Conservation (phyloP, 92 coral and sea anemone species). For the Blastomussa wellsi region DNA sequence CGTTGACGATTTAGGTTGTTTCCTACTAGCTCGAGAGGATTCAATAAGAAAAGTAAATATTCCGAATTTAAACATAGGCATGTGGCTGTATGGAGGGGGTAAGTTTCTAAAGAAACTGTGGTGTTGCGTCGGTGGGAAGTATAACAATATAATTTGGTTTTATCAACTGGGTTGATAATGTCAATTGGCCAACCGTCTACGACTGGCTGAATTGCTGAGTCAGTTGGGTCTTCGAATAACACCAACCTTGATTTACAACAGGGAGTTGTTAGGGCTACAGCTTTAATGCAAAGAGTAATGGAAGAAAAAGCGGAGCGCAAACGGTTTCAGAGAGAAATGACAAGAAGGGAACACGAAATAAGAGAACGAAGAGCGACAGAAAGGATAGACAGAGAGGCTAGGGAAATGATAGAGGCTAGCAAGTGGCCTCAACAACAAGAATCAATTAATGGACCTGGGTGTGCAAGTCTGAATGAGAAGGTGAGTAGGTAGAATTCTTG, state of each 20-base stretch:
- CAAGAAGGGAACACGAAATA: constrained; percentile 17
- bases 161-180: no score
- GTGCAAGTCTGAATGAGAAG: not conserved
- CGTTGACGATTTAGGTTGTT: no score
- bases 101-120: no score
- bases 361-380: constrained; percentile 29
- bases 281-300: not conserved
- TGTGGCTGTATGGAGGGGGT: no score
- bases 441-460: not conserved
- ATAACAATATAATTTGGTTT: no score
- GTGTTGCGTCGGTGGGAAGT: no score
- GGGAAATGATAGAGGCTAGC: constrained; percentile 15
- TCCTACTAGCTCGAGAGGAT: no score
- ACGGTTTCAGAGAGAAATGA: not conserved
- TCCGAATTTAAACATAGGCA: no score
- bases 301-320: not conserved
- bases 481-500: no score
- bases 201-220: not conserved
- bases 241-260: not conserved
- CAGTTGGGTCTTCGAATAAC: not conserved
- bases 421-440: constrained; percentile 11
- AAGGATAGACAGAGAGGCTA: constrained; percentile 9
- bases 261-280: not conserved
- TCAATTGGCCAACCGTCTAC: no score
- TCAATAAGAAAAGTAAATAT: no score